A percentile compares a stretch with the other conserved stretches of the same genome.
phyloP scores from a whole-genome alignment of 1,140 invertebrate genomes.

The Drosophila ercepeae region DNA sequence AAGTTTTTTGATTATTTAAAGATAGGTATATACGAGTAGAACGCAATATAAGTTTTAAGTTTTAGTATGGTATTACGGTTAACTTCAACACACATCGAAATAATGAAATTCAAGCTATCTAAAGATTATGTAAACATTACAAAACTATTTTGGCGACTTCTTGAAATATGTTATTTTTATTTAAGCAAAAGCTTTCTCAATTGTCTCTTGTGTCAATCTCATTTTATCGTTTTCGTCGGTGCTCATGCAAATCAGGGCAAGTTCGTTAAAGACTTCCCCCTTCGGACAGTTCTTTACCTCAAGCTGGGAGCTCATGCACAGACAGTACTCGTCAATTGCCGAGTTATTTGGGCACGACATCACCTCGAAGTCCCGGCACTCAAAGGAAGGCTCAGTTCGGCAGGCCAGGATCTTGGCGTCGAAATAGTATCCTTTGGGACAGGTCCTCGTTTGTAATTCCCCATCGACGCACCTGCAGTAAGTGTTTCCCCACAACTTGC shows the following conservation, averaged over 20 bases:
- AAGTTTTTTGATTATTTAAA: not conserved
- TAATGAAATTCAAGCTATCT: no score
- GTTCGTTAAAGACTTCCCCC: slow-evolving; percentile 12
- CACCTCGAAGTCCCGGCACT: slow-evolving; percentile 6
- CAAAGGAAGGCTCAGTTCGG: not conserved
- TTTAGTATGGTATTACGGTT: no score
- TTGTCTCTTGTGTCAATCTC: not conserved
- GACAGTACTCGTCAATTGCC: slow-evolving; percentile 15
- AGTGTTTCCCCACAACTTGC: not conserved
- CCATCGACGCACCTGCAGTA: slow-evolving; percentile 27
- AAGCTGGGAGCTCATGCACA: slow-evolving; percentile 16
- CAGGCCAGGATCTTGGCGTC: slow-evolving; percentile 6
- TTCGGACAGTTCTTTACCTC: slow-evolving; percentile 9
- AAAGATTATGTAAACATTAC: no score
- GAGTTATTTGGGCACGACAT: not conserved
- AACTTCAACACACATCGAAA: no score
- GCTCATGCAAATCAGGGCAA: not conserved
- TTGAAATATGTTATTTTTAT: no score
- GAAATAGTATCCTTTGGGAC: slow-evolving; percentile 2
- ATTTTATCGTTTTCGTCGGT: not conserved
- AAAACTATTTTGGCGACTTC: no score
- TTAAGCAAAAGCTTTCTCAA: not conserved
- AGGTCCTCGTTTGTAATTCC: not conserved
- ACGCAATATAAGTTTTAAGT: no score
- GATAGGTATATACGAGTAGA: no score